These are phyloP conservation scores for Mustelus asterias DNA, from an alignment of 2,113 vertebrate species.

Conservation along the genomic window DNA sequence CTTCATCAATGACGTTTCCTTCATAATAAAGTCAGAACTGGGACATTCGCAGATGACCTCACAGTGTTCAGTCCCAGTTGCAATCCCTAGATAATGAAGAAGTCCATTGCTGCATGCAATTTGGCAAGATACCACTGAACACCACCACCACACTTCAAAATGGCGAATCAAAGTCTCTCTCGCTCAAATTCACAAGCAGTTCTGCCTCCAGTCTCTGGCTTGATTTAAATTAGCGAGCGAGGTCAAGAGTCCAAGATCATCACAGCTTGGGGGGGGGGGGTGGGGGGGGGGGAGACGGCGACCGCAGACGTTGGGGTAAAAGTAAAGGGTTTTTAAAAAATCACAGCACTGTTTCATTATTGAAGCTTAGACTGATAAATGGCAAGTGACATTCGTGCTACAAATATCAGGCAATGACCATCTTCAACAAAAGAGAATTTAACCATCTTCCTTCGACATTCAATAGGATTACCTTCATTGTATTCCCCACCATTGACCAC, in stretches of 20 bases:
- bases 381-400: too few species aligned
- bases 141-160: constrained; percentile 2
- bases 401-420: too few species aligned
- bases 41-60: too few species aligned
- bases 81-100: too few species aligned
- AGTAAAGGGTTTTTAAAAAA: neutral
- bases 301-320: neutral
- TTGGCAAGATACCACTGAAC: constrained; percentile 4
- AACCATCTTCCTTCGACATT: too few species aligned
- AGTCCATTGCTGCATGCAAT: neutral
- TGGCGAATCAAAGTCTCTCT: neutral
- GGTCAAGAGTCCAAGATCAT: neutral
- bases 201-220: neutral
- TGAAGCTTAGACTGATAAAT: too few species aligned
- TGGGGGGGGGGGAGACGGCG: neutral
- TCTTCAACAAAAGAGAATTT: too few species aligned
- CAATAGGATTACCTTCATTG: too few species aligned
- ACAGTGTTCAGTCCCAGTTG: too few species aligned
- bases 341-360: constrained; percentile 31
- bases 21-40: too few species aligned
- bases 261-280: neutral
- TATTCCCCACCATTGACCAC: too few species aligned
- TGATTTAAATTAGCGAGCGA: neutral
- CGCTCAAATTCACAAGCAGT: neutral
- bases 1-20: too few species aligned